These are phyloP conservation scores for Leptinotarsa tumamoca DNA, from an alignment of 2,888 invertebrate genomes.

Conservation along the genomic window DNA sequence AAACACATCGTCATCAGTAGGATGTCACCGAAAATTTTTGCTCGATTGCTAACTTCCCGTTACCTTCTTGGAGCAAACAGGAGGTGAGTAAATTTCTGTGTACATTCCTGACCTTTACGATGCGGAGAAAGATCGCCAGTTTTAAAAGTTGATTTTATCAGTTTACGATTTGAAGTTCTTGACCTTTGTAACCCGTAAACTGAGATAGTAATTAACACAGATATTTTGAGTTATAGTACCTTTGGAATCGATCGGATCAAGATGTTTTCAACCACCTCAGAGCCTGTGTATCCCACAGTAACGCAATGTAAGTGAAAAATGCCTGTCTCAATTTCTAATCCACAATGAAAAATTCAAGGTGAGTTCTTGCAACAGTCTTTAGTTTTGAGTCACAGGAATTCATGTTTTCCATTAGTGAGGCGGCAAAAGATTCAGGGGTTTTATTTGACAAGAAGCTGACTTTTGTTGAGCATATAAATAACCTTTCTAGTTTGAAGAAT, in stretches of 20 bases:
- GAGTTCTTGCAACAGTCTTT: no score
- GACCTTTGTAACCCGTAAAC: background rate
- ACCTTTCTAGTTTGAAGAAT: no score
- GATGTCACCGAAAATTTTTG: conserved; percentile 6
- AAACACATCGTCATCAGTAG: background rate
- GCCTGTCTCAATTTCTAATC: background rate
- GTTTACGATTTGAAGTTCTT: background rate
- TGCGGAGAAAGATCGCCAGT: background rate
- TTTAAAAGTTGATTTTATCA: background rate
- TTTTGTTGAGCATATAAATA: background rate
- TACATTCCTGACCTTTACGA: background rate
- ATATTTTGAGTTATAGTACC: background rate
- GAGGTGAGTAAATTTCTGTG: conserved; percentile 1
- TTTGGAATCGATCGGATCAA: conserved; percentile 4
- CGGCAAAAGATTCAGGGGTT: no score
- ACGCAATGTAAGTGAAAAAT: conserved; percentile 32
- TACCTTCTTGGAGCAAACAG: background rate
- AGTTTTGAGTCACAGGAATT: no score
- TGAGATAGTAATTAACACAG: background rate
- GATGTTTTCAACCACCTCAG: conserved; percentile 15
- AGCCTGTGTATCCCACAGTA: conserved; percentile 25
- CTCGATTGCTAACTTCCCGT: background rate
- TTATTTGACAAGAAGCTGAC: no score
- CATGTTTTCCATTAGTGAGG: no score
- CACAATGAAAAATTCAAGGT: background rate